Conservation (phyloP, 2,888 invertebrate genomes). For the Luperina nickerlii region DNA sequence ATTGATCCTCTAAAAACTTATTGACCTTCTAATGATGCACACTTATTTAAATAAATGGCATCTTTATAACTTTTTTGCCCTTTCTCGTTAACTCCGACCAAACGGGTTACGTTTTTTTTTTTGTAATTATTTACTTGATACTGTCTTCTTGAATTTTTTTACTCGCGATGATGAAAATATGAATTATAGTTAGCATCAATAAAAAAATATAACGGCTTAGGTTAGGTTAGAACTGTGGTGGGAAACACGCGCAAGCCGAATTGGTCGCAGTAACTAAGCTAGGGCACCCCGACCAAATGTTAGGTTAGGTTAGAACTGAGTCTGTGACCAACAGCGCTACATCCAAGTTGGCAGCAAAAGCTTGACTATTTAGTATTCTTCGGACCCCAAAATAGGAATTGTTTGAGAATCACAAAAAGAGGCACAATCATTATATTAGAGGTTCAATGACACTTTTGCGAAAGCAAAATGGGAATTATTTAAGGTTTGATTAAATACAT, state of each 20-base stretch:
- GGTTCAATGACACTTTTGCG: not conserved
- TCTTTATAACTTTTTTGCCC: not conserved
- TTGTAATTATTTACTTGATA: too few relatives aligned
- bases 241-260: not conserved
- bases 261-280: not conserved
- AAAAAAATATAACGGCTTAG: not conserved
- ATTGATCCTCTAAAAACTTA: not conserved
- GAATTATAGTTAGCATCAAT: too few relatives aligned
- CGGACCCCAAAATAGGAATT: not conserved
- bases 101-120: not conserved
- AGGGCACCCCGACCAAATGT: not conserved
- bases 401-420: not conserved
- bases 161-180: too few relatives aligned
- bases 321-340: not conserved
- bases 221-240: not conserved
- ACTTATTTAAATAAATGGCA: not conserved
- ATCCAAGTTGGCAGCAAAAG: not conserved
- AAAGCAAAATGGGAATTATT: too few relatives aligned
- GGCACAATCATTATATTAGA: not conserved
- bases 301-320: not conserved
- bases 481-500: not conserved
- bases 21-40: not conserved
- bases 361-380: not conserved
- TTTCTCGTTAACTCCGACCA: not conserved
- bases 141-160: too few relatives aligned